Base-by-base conservation (phyloP, 1,140 invertebrate species). In the Tetragonula clypearis region DNA sequence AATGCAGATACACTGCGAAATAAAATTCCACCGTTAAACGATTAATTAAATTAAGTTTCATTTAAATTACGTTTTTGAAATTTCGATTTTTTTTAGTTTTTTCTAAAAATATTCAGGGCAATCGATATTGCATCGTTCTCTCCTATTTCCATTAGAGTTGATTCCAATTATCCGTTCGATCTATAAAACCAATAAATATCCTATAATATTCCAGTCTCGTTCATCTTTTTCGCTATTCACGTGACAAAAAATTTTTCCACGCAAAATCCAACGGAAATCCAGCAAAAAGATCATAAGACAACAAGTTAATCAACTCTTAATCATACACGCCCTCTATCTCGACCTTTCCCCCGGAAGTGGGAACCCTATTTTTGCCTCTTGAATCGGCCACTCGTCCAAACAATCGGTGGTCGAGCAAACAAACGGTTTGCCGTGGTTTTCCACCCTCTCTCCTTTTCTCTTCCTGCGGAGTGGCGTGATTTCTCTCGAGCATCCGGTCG, bases 331-430 rank as follows among this genome's bases (percentile, higher is more conserved):
- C 17, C 49, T 14, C 23, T 15, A 35, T 58, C 55, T n/a, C 55
- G 30, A 58, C 35, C 30, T n/a, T 58, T 76, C 5, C 21, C 74
- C 30, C 30, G 74, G 21, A 76, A 76, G 21, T 12, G 49, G 8
- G 30, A 60, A 60, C 55, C 55, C 74, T 76, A 76, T 76, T 76
- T 76, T 76, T 58, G 55, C 74, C 74, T 35, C 74, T 76, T 12
- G 74, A 58, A 58, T 58, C 74, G 26, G 14, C 74, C 74, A 76
- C 74, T 66, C 60, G 76, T 53, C 12, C 76, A 53, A 79, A 66
- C 76, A 66, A 53, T 79, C 60, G 60, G n/a, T 60, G 60, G 41
- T 65, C 41, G 60, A 53, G 41, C 76, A 53, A 53, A n/a, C 60
- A 66, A 65, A 79, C 76, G 76, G 35, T 78, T 21, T n/a, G 23